Base-by-base conservation (phyloP, 2,888 invertebrate species). In the Pandemis cinnamomeana region DNA sequence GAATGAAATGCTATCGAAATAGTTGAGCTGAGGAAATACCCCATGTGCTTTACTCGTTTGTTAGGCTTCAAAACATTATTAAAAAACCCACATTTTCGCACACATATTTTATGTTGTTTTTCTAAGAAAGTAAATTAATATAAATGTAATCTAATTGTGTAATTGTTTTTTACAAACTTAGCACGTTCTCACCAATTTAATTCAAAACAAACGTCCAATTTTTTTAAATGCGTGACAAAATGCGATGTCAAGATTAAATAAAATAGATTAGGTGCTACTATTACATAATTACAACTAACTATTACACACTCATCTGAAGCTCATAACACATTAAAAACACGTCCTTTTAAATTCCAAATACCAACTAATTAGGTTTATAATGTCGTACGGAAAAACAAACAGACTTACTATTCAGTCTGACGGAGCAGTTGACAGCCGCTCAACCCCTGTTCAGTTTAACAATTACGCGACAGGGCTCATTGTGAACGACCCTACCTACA, bases 361-460 rank as follows among this genome's bases (percentile, higher is more conserved):
- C 51, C 44, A 61, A 64, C 51, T 70, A 75, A 75, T 75, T 75
- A 71, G 71, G 61, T 67, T 67, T 62, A 60, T 68, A 75, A 75
- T 71, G 63, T 55, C 42, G 67, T 55, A 27, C 15, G 61, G 67
- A 75, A 76, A 74, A 75, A 68, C 72, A 76, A 77, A 74, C 73
- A 75, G 71, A 83, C 82, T 76, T 82, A 83, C 84, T 86, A 86
- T 84, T 84, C 87, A 87, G 81, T 89, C 89, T 90, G 91, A 87
- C 86, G 84, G 86, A 89, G 88, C 90, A 91, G 91, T 92, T 92
- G 93, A 93, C 93, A 91, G 91, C 84, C 87, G 90, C 88, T 89
- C 91, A 91, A 90, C 93, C 93, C 93, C 91, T 88, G 89, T 91
- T 90, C 90, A 90, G 89, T 91, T 89, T 93, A 93, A 94, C 93